Percentiles rank a stretch among this genome's conserved stretches.
Evolutionary conservation across 2,113 vertebrate genomes (phyloP).

Genomic region (Todiramphus saurophagus): DNA sequence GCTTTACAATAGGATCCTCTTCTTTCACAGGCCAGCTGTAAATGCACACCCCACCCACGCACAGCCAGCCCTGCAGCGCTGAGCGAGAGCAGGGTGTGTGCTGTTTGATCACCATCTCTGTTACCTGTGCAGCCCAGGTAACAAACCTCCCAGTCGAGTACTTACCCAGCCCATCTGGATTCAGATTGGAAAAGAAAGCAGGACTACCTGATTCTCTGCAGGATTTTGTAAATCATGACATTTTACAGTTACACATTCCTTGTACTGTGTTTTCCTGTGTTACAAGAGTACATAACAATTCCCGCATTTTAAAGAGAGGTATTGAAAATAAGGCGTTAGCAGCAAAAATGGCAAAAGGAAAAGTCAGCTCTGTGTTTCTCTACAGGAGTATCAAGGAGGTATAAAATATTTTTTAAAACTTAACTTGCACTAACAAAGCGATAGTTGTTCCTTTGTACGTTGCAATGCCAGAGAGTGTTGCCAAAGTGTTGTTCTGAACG

Average conservation of each 20-base stretch:
- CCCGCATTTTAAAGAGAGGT: background rate
- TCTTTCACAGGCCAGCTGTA: background rate
- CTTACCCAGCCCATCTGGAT: background rate
- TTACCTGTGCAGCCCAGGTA: background rate
- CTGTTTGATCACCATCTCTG: background rate
- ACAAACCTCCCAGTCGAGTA: background rate
- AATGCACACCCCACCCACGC: background rate
- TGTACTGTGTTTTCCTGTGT: background rate
- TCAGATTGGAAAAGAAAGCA: background rate
- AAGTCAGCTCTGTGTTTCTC: background rate
- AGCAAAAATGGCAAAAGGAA: background rate
- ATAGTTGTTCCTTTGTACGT: background rate
- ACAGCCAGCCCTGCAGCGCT: background rate
- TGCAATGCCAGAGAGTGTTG: background rate
- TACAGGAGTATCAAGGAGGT: background rate
- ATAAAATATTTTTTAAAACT: background rate
- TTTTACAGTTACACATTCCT: background rate
- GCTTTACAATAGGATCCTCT: background rate
- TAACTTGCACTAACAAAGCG: background rate
- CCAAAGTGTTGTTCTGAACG: background rate
- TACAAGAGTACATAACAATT: background rate
- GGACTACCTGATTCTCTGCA: background rate
- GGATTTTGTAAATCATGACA: background rate
- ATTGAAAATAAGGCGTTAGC: background rate
- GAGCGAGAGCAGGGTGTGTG: accelerated